Evolutionary conservation across 2,797 vertebrate genomes (phyloP).

Genomic region (Crypturellus tataupa): DNA sequence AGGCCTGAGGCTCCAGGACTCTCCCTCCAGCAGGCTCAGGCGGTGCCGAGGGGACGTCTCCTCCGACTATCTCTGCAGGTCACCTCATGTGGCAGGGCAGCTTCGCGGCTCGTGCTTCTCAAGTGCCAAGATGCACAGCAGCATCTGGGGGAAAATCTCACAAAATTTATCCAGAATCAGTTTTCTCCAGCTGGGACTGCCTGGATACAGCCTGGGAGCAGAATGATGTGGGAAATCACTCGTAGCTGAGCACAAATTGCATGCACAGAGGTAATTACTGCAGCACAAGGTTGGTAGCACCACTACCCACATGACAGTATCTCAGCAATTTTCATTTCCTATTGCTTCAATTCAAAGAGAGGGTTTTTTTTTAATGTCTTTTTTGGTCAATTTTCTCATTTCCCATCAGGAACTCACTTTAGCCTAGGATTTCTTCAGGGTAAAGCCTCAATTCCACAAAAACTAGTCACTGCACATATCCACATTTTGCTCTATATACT

Average conservation of each 20-base stretch:
- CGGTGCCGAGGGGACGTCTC: not conserved
- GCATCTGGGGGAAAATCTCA: conserved; percentile 59
- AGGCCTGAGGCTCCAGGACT: not conserved
- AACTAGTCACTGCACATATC: not conserved
- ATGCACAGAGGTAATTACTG: conserved; percentile 69
- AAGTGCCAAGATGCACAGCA: not conserved
- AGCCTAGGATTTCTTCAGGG: conserved; percentile 19
- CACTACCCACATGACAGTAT: conserved; percentile 65
- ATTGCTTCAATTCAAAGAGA: conserved; percentile 54
- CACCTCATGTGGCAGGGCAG: not conserved
- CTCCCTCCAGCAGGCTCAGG: fast-evolving
- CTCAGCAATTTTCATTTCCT: conserved; percentile 72
- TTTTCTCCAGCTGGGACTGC: conserved; percentile 66
- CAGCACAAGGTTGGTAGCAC: conserved; percentile 60
- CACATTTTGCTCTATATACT: not conserved
- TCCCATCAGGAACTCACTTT: not conserved
- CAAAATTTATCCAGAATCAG: conserved; percentile 39
- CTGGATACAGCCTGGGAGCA: conserved; percentile 56
- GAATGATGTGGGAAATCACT: conserved; percentile 62
- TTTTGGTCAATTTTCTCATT: conserved; percentile 35
- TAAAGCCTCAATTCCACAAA: not conserved
- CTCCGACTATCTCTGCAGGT: fast-evolving
- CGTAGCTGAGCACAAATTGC: conserved; percentile 57
- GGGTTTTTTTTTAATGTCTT: not conserved
- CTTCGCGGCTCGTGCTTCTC: not conserved